Conservation (phyloP, 2,797 vertebrate species). For the Kryptopterus vitreolus region DNA sequence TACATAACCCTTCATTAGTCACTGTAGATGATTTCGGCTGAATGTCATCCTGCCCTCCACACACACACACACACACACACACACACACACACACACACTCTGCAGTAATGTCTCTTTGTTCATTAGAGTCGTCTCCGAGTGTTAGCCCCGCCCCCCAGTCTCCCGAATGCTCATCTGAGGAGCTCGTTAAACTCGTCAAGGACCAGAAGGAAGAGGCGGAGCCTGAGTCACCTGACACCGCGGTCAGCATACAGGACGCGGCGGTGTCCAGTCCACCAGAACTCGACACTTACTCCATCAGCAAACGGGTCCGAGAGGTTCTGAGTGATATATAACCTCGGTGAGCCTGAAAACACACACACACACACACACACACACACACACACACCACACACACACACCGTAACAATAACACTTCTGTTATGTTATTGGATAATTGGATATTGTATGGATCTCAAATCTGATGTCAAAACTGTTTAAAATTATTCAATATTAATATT, state of each 20-base stretch:
- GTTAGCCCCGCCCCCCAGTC: conserved; percentile 87
- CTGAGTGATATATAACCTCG: conserved; percentile 88
- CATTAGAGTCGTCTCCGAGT: conserved; percentile 84
- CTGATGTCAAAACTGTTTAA: not conserved
- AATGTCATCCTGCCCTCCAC: conserved; percentile 49
- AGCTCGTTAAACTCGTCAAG: conserved; percentile 85
- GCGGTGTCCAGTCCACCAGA: conserved; percentile 85
- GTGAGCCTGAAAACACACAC: conserved; percentile 63
- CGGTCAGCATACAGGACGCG: conserved; percentile 81
- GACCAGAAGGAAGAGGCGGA: conserved; percentile 73
- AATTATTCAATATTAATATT: too few relatives aligned
- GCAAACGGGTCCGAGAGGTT: conserved; percentile 89
- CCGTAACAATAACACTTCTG: not conserved
- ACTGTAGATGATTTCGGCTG: conserved; percentile 47
- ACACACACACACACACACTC: conserved; percentile 30
- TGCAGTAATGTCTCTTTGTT: not conserved
- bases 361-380: not conserved
- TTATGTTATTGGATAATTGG: too few relatives aligned
- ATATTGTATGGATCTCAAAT: not conserved
- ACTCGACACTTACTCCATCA: conserved; percentile 88
- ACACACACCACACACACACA: too few relatives aligned
- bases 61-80: not conserved
- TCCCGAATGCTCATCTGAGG: conserved; percentile 81
- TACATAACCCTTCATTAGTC: conserved; percentile 56
- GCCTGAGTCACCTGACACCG: not conserved